Percentiles rank a stretch among this genome's conserved stretches.
These are phyloP conservation scores for Caenorhabditis tropicalis DNA, from an alignment of 1,140 invertebrate genomes.

Conservation along the genomic window DNA sequence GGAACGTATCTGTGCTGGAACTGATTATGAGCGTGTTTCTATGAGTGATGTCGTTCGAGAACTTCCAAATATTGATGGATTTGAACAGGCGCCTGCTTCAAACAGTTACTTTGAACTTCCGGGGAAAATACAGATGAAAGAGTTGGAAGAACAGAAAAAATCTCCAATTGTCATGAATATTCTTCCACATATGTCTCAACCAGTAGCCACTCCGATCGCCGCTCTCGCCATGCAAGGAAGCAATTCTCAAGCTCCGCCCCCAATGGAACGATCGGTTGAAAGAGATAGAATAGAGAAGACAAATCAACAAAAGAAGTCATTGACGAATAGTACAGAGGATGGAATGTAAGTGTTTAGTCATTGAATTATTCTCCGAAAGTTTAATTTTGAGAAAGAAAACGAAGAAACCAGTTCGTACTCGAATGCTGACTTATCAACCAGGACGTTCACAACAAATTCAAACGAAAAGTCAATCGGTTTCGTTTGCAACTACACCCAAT, in stretches of 20 bases:
- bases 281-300: not conserved
- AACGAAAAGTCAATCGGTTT: not conserved
- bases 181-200: not conserved
- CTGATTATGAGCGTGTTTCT: constrained; percentile 47
- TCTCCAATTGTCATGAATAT: not conserved
- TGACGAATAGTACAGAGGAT: not conserved
- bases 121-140: not conserved
- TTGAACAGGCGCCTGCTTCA: not conserved
- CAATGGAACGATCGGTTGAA: not conserved
- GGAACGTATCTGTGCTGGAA: constrained; percentile 42
- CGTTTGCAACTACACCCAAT: not conserved
- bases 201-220: not conserved
- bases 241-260: not conserved
- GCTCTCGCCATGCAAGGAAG: not conserved
- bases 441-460: not conserved
- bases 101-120: constrained; percentile 26
- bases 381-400: not conserved
- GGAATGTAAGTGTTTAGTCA: not conserved
- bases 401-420: not conserved
- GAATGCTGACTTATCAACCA: not conserved
- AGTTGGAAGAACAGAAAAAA: not conserved
- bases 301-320: not conserved
- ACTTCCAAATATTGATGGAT: not conserved
- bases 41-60: constrained; percentile 44
- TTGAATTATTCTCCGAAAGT: not conserved